phyloP scores from a whole-genome alignment of 2,113 vertebrate species.

The Grantiella picta region DNA sequence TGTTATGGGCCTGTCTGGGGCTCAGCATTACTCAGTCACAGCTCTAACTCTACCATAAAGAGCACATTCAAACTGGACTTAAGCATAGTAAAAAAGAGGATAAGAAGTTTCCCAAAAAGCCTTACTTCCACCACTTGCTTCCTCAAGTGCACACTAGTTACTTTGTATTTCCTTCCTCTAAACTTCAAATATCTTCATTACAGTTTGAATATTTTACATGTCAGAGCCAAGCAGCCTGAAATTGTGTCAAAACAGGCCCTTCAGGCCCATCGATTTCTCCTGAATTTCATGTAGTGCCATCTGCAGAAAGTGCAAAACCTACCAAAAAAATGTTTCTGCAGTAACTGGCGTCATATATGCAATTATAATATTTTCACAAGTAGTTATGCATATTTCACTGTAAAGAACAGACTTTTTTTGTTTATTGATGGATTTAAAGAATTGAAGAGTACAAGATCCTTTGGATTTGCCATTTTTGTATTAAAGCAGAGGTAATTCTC shows the following conservation, averaged over 20 bases:
- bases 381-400: neutral
- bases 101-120: neutral
- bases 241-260: neutral
- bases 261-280: neutral
- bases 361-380: rapidly evolving
- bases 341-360: neutral
- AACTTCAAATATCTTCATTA: neutral
- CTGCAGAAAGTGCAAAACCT: neutral
- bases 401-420: neutral
- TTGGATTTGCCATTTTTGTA: neutral
- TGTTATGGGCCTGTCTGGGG: neutral
- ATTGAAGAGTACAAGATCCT: neutral
- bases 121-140: neutral
- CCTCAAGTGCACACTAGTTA: neutral
- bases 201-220: neutral
- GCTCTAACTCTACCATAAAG: neutral
- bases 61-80: rapidly evolving
- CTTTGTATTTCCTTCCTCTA: neutral
- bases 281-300: neutral
- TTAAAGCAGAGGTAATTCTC: neutral
- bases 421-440: neutral
- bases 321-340: neutral
- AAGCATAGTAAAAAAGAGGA: rapidly evolving
- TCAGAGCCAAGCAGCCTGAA: neutral
- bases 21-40: neutral